These are phyloP conservation scores for Chrysina gloriosa DNA, from an alignment of 2,888 invertebrate species.

Conservation along the genomic window DNA sequence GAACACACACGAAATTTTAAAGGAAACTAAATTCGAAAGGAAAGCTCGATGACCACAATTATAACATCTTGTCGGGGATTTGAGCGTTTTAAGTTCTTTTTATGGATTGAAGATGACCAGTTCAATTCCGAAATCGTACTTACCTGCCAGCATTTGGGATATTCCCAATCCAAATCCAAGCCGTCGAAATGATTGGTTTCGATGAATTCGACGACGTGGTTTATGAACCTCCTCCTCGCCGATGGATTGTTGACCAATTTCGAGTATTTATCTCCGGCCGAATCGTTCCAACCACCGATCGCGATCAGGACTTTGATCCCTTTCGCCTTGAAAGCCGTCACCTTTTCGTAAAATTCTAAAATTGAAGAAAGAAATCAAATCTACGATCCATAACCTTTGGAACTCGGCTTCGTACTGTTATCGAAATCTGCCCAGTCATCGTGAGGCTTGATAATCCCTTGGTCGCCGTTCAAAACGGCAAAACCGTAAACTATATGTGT, in stretches of 20 bases:
- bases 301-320: conserved; percentile 87
- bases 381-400: not conserved
- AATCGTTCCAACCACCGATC: conserved; percentile 96
- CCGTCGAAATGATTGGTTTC: conserved; percentile 88
- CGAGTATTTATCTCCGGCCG: conserved; percentile 89
- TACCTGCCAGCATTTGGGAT: conserved; percentile 92
- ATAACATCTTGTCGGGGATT: too few species aligned
- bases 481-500: conserved; percentile 94
- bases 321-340: conserved; percentile 77
- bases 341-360: conserved; percentile 86
- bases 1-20: too few species aligned
- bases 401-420: conserved; percentile 73
- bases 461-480: conserved; percentile 83
- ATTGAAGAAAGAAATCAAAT: not conserved
- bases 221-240: conserved; percentile 79
- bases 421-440: conserved; percentile 92
- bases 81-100: too few species aligned
- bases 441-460: conserved; percentile 83
- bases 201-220: conserved; percentile 81
- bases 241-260: conserved; percentile 80
- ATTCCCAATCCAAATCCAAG: conserved; percentile 94
- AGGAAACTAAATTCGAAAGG: too few species aligned
- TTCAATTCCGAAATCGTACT: conserved; percentile 1
- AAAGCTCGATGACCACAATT: too few species aligned
- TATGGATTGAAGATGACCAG: too few species aligned